phyloP scores from a whole-genome alignment of 2,888 invertebrate species.

The Aquatica leii region DNA sequence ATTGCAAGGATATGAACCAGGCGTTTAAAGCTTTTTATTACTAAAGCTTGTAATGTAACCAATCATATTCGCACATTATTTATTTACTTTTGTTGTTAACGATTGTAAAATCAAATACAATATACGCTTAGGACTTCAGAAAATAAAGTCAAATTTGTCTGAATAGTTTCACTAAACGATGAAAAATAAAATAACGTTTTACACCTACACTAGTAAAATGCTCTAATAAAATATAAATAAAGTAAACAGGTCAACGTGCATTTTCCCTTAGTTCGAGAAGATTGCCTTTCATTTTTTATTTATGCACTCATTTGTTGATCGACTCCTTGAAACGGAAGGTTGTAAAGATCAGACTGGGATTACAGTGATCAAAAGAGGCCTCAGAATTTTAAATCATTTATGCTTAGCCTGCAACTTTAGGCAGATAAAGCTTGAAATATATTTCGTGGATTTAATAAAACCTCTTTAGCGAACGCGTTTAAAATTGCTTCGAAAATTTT shows the following conservation, averaged over 20 bases:
- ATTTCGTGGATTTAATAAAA: no score
- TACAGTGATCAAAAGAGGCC: slow-evolving; percentile 20
- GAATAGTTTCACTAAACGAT: no score
- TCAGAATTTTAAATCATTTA: slow-evolving; percentile 21
- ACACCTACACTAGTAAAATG: not conserved
- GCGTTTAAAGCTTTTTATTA: slow-evolving; percentile 31
- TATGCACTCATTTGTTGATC: slow-evolving; percentile 27
- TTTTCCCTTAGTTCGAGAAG: slow-evolving; percentile 5
- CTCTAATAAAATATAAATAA: slow-evolving; percentile 15
- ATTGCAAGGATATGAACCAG: slow-evolving; percentile 30
- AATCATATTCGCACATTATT: slow-evolving; percentile 20
- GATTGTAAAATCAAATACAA: not conserved
- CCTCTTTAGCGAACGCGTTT: no score
- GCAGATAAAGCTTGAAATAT: no score
- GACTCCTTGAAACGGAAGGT: slow-evolving; percentile 12
- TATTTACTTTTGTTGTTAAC: slow-evolving; percentile 1
- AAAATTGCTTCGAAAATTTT: no score
- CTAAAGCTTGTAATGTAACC: slow-evolving; percentile 17
- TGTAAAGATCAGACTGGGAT: slow-evolving; percentile 13
- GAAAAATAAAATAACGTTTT: no score
- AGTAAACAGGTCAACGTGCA: slow-evolving; percentile 21
- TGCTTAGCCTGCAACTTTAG: not conserved
- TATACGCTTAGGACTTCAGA: no score
- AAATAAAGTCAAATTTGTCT: no score
- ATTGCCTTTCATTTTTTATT: slow-evolving; percentile 24